These are phyloP conservation scores for Oceanodroma leucorhoa DNA, from an alignment of 2,797 vertebrate genomes.

Conservation along the genomic window DNA sequence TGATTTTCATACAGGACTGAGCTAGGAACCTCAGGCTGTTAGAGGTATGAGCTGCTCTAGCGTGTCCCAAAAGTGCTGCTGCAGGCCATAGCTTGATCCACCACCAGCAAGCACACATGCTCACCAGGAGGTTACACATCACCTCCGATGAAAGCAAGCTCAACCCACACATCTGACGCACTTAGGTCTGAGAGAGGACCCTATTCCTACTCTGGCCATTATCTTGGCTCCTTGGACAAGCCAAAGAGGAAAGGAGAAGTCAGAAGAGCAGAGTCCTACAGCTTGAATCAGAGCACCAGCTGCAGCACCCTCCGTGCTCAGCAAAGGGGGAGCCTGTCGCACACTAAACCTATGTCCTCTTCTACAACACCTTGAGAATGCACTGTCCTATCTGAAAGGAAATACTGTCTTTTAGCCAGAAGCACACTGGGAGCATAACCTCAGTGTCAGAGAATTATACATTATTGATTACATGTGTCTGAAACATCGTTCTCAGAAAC, in stretches of 20 bases:
- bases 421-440: background rate
- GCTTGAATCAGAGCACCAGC: background rate
- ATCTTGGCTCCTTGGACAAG: background rate
- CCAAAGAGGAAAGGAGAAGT: background rate
- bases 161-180: fast-evolving
- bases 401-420: background rate
- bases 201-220: background rate
- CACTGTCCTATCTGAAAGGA: background rate
- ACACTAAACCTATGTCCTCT: background rate
- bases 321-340: background rate
- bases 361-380: background rate
- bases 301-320: background rate
- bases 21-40: background rate
- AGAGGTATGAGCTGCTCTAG: background rate
- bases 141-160: background rate
- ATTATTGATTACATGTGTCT: background rate
- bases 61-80: background rate
- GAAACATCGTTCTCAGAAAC: background rate
- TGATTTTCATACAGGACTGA: background rate
- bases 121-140: background rate
- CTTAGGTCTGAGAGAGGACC: background rate
- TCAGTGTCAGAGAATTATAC: background rate
- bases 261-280: background rate
- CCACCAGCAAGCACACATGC: background rate
- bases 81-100: background rate